Percentiles rank a stretch among this genome's conserved stretches.
Conservation (phyloP, 2,888 invertebrate genomes). For the Carabus problematicus region DNA sequence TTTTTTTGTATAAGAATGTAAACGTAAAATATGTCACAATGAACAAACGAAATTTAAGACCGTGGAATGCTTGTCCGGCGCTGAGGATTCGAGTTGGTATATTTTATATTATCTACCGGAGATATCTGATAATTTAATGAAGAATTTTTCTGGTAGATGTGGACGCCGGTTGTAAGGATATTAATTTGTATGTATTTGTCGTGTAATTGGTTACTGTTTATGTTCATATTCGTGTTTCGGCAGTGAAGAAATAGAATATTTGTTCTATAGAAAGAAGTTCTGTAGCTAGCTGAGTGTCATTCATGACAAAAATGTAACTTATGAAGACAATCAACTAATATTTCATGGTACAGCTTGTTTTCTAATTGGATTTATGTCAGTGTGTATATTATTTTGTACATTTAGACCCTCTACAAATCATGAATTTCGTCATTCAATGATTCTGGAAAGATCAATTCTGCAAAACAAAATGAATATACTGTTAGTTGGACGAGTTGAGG, state of each 20-base stretch:
- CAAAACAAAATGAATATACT: not conserved
- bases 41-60: conserved; percentile 32
- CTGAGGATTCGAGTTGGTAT: not conserved
- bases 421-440: too few species aligned
- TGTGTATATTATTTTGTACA: too few species aligned
- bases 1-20: conserved; percentile 20
- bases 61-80: conserved; percentile 15
- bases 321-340: too few species aligned
- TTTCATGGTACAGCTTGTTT: too few species aligned
- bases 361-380: too few species aligned
- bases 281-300: too few species aligned
- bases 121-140: conserved; percentile 37
- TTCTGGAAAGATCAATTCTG: too few species aligned
- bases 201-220: conserved; percentile 23
- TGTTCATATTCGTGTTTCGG: not conserved
- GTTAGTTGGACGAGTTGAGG: not conserved
- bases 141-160: conserved; percentile 17
- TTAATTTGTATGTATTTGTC: conserved; percentile 32
- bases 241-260: not conserved
- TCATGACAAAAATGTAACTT: too few species aligned
- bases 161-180: conserved; percentile 20
- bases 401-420: too few species aligned
- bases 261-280: not conserved
- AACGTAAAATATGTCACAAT: conserved; percentile 35
- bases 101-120: conserved; percentile 21